Evolutionary conservation across 53 echinoderm and acorn worm genomes (phyloP).

Genomic region (Temnopleurus reevesii): DNA sequence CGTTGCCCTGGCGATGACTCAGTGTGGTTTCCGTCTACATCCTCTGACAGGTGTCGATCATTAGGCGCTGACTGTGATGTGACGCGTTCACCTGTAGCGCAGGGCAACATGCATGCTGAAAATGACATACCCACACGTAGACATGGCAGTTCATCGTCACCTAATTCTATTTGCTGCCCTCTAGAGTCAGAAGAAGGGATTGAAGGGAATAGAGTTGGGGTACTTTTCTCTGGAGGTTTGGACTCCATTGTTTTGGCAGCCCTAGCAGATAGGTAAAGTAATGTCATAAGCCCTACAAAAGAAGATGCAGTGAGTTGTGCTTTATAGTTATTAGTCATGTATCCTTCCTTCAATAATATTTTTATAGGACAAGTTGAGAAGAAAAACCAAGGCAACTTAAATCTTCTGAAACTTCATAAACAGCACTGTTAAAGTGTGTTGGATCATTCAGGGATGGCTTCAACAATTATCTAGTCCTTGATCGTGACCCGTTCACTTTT

Average conservation of each 20-base stretch:
- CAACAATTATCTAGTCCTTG: no score
- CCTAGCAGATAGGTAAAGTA: constrained; percentile 81
- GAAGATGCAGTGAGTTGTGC: no score
- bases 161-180: constrained; percentile 32
- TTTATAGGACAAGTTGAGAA: no score
- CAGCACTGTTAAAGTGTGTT: no score
- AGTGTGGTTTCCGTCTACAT: no score
- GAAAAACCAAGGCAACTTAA: no score
- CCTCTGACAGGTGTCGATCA: constrained; percentile 2
- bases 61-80: neutral
- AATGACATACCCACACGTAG: neutral
- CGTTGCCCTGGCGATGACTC: neutral
- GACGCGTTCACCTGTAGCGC: neutral
- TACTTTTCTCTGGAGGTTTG: constrained; percentile 94
- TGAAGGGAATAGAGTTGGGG: constrained; percentile 65
- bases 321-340: no score
- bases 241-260: constrained; percentile 94
- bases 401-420: no score
- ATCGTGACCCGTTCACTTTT: no score
- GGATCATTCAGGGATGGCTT: no score
- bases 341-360: no score
- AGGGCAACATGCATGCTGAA: neutral
- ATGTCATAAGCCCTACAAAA: no score
- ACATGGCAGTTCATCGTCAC: neutral
- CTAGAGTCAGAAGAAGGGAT: neutral